Evolutionary conservation across 2,113 vertebrate species (phyloP).

Genomic region (Bos javanicus): DNA sequence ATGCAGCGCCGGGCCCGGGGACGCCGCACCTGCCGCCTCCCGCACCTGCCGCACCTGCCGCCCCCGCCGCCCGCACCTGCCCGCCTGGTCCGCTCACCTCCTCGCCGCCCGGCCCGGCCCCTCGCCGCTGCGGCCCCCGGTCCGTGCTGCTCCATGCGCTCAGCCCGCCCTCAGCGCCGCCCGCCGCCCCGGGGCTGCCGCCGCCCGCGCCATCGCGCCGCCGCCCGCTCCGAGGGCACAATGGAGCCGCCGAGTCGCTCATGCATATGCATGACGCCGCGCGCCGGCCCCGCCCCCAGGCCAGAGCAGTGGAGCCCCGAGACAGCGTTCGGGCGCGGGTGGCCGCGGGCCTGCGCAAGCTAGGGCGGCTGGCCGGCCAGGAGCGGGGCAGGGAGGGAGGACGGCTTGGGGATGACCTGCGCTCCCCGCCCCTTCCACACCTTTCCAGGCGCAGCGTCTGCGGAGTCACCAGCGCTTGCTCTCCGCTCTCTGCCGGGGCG

Average conservation of each 20-base stretch:
- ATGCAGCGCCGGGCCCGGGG: background rate
- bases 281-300: constrained; percentile 60
- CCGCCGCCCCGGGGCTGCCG: constrained; percentile 24
- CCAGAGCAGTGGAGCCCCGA: constrained; percentile 71
- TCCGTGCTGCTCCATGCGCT: constrained; percentile 56
- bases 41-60: constrained; percentile 42
- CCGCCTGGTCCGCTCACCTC: constrained; percentile 45
- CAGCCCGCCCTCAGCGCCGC: constrained; percentile 49
- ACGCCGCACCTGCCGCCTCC: background rate
- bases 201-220: constrained; percentile 56
- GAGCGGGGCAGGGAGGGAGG: background rate
- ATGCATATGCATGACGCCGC: constrained; percentile 75
- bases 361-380: too few species aligned
- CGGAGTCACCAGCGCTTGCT: constrained; percentile 10
- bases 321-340: background rate
- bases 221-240: constrained; percentile 76
- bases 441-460: background rate
- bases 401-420: background rate
- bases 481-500: background rate
- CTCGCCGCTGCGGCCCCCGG: constrained; percentile 36
- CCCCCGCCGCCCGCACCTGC: background rate
- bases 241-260: constrained; percentile 74
- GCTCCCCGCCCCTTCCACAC: constrained; percentile 5
- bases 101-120: constrained; percentile 34
- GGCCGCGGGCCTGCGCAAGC: background rate